phyloP scores from a whole-genome alignment of 2,797 vertebrate genomes.

The Heliangelus exortis region DNA sequence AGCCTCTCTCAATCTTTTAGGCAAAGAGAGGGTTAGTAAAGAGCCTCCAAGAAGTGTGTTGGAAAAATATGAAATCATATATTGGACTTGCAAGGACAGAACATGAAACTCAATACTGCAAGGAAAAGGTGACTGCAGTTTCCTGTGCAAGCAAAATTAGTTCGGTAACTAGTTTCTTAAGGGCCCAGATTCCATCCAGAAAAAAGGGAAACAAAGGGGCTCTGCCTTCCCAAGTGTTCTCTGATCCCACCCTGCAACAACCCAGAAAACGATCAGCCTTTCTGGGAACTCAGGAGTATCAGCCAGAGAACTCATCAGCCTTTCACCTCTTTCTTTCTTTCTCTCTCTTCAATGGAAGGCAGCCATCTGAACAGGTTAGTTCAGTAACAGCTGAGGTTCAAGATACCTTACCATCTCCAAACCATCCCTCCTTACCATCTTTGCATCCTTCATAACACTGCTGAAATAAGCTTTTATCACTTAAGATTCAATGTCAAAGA shows the following conservation, averaged over 20 bases:
- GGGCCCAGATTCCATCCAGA: not conserved
- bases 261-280: not conserved
- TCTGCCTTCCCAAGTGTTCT: rapidly evolving
- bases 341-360: not conserved
- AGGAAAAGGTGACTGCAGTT: not conserved
- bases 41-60: not conserved
- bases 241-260: not conserved
- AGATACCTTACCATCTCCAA: not conserved
- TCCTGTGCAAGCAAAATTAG: not conserved
- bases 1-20: rapidly evolving
- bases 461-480: not conserved
- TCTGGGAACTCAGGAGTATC: too few relatives aligned
- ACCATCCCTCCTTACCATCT: too few relatives aligned
- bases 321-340: not conserved
- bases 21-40: not conserved
- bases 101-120: not conserved
- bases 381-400: not conserved
- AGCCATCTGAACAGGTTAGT: not conserved
- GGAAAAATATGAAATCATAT: not conserved
- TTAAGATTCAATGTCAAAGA: not conserved
- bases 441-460: not conserved
- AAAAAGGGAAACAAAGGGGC: not conserved
- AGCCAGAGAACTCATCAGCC: not conserved
- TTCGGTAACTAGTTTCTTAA: not conserved
- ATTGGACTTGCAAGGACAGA: not conserved